These are phyloP conservation scores for Thunnus maccoyii DNA, from an alignment of 2,113 vertebrate genomes.

Conservation along the genomic window DNA sequence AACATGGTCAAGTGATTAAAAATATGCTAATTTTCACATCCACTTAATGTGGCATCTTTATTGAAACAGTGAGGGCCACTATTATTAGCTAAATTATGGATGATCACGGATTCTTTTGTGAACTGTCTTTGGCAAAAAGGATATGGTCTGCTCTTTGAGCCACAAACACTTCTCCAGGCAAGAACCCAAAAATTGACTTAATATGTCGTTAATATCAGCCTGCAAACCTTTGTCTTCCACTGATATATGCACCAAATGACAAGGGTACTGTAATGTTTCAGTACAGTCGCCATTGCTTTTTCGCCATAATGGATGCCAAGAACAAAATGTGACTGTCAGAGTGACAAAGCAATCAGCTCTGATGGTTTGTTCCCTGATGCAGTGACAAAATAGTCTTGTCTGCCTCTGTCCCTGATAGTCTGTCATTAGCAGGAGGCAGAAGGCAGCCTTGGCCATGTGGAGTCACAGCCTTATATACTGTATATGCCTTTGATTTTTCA, in stretches of 20 bases:
- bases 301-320: constrained; percentile 45
- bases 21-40: neutral
- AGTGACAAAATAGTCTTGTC: constrained; percentile 55
- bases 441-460: constrained; percentile 44
- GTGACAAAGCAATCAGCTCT: constrained; percentile 59
- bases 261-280: constrained; percentile 25
- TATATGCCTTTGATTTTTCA: constrained; percentile 17
- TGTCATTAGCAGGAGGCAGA: constrained; percentile 54
- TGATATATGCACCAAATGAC: constrained; percentile 8
- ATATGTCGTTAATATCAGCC: neutral
- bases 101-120: constrained; percentile 8
- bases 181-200: constrained; percentile 12
- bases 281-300: constrained; percentile 29
- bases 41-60: constrained; percentile 2
- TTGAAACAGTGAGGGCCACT: neutral
- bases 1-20: neutral
- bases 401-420: constrained; percentile 58
- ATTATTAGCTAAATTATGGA: constrained; percentile 1
- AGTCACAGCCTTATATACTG: constrained; percentile 39
- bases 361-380: constrained; percentile 55
- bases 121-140: neutral
- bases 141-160: neutral
- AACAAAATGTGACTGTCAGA: constrained; percentile 70
- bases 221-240: neutral
- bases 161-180: neutral